phyloP scores from a whole-genome alignment of 2,888 invertebrate genomes.

The Ischnura elegans region DNA sequence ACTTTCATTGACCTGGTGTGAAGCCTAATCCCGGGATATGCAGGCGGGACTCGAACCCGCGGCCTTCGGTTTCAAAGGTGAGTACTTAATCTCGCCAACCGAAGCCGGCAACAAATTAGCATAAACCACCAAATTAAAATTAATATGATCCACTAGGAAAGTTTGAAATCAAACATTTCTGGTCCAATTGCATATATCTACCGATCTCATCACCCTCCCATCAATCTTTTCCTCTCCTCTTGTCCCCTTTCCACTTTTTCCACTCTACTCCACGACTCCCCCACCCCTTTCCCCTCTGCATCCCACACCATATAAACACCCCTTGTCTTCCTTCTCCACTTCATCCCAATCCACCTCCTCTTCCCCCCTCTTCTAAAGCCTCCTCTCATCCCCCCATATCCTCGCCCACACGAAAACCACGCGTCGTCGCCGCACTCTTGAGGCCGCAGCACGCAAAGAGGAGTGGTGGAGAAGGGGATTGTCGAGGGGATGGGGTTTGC shows the following conservation, averaged over 20 bases:
- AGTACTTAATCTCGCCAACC: too few species aligned
- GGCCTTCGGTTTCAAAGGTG: too few species aligned
- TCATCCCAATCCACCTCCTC: background rate
- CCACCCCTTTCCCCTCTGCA: background rate
- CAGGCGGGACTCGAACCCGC: too few species aligned
- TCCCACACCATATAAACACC: constrained; percentile 28
- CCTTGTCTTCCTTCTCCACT: background rate
- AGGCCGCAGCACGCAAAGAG: background rate
- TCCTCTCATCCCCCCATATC: background rate
- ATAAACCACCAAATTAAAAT: too few species aligned
- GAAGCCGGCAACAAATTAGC: too few species aligned
- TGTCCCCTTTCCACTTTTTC: background rate
- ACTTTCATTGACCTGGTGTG: too few species aligned
- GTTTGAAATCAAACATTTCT: too few species aligned
- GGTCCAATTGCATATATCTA: too few species aligned
- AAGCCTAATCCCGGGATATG: too few species aligned
- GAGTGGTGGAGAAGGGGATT: background rate
- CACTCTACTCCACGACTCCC: background rate
- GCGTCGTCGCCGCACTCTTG: background rate
- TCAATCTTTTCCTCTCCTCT: background rate
- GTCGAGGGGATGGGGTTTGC: background rate
- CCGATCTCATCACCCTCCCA: background rate
- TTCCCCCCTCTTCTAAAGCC: background rate
- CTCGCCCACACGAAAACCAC: background rate
- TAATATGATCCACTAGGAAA: too few species aligned